These are phyloP conservation scores for Sebastes matsubarae DNA, from an alignment of 2,797 vertebrate species.

Conservation along the genomic window DNA sequence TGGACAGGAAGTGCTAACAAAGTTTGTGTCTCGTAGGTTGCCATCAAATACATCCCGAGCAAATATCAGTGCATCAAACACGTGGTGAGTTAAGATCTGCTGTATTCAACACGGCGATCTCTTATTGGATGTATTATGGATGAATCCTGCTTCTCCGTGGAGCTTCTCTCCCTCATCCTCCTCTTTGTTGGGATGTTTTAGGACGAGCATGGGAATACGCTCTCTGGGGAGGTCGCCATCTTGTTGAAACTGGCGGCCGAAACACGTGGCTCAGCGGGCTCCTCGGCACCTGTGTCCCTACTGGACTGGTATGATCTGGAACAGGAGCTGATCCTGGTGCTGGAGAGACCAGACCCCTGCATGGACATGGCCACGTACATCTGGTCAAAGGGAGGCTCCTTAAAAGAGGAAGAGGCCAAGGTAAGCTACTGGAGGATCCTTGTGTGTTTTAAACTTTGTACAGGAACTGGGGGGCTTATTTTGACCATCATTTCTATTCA, in stretches of 20 bases:
- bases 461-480: no score
- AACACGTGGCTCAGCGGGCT: not conserved
- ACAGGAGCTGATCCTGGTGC: slow-evolving; percentile 21
- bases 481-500: no score
- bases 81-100: not conserved
- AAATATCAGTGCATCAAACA: not conserved
- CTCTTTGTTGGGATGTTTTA: not conserved
- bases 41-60: slow-evolving; percentile 11
- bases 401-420: not conserved
- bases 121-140: not conserved
- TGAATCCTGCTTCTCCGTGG: not conserved
- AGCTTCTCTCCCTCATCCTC: not conserved
- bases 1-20: not conserved
- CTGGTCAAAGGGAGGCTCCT: not conserved
- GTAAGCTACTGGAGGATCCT: not conserved
- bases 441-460: no score
- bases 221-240: not conserved
- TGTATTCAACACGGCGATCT: not conserved
- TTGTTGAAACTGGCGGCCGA: not conserved
- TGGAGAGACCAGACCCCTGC: slow-evolving; percentile 24
- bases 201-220: not conserved
- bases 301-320: not conserved
- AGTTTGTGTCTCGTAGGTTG: slow-evolving; percentile 4
- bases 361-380: not conserved
- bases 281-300: not conserved